Percentiles rank a stretch among this genome's conserved stretches.
Conservation (phyloP, 2,888 invertebrate genomes). For the Clivina fossor region DNA sequence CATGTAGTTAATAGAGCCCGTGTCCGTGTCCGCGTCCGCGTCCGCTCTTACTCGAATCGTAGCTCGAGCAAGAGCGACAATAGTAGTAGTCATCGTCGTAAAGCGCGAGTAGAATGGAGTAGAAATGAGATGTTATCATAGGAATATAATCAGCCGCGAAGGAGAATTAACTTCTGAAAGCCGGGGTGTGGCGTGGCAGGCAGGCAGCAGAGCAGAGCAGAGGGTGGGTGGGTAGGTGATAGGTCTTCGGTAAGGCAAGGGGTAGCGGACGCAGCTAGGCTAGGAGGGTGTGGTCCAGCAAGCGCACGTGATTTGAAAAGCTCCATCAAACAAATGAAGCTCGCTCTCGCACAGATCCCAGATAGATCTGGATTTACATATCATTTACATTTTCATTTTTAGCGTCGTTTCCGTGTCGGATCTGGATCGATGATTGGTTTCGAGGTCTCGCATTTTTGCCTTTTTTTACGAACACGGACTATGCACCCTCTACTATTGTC, state of each 20-base stretch:
- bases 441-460: slow-evolving; percentile 6
- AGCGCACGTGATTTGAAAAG: slow-evolving; percentile 24
- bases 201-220: background rate
- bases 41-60: background rate
- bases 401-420: slow-evolving; percentile 21
- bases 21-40: slow-evolving; percentile 1
- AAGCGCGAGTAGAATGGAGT: background rate
- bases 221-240: background rate
- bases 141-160: slow-evolving; percentile 8
- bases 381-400: slow-evolving; percentile 33
- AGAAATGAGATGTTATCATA: slow-evolving; percentile 14
- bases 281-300: too few relatives aligned
- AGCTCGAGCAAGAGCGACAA: slow-evolving; percentile 3
- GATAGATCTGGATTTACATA: slow-evolving; percentile 29
- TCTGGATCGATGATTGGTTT: slow-evolving; percentile 30
- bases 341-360: slow-evolving; percentile 17
- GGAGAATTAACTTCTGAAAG: slow-evolving; percentile 8
- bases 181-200: background rate
- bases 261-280: background rate
- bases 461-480: slow-evolving; percentile 4
- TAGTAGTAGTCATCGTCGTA: background rate
- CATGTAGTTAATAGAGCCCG: background rate
- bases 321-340: slow-evolving; percentile 31
- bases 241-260: background rate
- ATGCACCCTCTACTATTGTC: background rate